Base-by-base conservation (phyloP, 1,140 invertebrate species). In the Popillia japonica region DNA sequence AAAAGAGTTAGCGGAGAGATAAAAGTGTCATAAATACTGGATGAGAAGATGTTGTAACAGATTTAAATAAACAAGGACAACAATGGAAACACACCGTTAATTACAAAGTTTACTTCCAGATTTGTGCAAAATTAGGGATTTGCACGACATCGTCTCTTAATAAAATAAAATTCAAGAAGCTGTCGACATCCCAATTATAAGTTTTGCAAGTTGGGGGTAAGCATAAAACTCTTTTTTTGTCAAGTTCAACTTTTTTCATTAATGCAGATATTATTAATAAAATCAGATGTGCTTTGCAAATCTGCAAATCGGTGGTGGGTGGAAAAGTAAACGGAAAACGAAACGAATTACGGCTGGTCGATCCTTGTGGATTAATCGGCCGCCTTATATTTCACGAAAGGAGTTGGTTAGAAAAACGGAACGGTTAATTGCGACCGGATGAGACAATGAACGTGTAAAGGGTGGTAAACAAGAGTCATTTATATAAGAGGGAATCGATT, bases 391-490 rank as follows among this genome's bases (percentile, higher is more conserved):
- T 48, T 48, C 11, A n/a, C 11, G 44, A 48, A 11, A 48, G 44
- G 44, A 48, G 17, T n/a, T 14, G 44, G 44, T 48, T 48, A 11
- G 44, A 48, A 48, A 48, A 48, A 48, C 44, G 44, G 44, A n/a
- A 14, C 44, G 44, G 44, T 48, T 48, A 48, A 48, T 48, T 48
- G 44, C 44, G 17, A 10, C 44, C 44, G 44, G 44, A 48, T n/a
- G 44, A 48, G 44, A 48, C 44, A 48, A 48, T 48, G 44, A 48
- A 48, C 44, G 44, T 48, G 44, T 48, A 48, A 48, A 10, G 44
- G 44, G 11, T 48, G 44, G 44, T 48, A 14, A 48, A 48, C 17
- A 48, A 48, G 11, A n/a, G 7, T n/a, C 44, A 48, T 48, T 48
- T 48, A 48, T 48, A 48, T 48, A 48, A 14, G 44, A 48, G 44